Evolutionary conservation across 2,888 invertebrate genomes (phyloP).

Genomic region (Hemistola chrysoprasaria): DNA sequence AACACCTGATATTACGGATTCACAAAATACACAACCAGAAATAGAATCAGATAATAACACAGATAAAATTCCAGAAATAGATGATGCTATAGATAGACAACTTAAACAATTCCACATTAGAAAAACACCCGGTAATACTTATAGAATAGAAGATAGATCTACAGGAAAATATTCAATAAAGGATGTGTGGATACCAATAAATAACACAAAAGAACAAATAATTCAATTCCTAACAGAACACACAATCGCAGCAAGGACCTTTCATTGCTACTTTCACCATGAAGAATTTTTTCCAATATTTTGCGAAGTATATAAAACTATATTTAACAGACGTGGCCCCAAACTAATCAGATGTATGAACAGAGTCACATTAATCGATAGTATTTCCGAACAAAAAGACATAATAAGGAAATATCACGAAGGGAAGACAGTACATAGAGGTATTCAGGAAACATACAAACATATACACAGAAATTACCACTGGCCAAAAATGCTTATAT

Average conservation of each 20-base stretch:
- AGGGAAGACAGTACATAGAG: slow-evolving; percentile 13
- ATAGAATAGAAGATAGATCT: too few species aligned
- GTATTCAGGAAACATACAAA: slow-evolving; percentile 9
- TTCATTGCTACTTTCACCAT: slow-evolving; percentile 25
- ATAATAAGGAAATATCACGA: slow-evolving; percentile 13
- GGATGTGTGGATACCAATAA: slow-evolving; percentile 27
- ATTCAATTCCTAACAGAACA: slow-evolving; percentile 23
- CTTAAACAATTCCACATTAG: too few species aligned
- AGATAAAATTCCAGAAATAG: too few species aligned
- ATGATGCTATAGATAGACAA: too few species aligned
- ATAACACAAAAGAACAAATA: slow-evolving; percentile 23
- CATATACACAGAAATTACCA: slow-evolving; percentile 15
- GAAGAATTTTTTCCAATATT: slow-evolving; percentile 1
- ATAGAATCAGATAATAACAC: too few species aligned
- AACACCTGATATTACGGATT: not conserved
- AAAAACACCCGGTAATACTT: too few species aligned
- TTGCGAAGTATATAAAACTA: slow-evolving; percentile 2
- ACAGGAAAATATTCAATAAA: slow-evolving; percentile 18
- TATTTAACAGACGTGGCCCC: slow-evolving; percentile 6
- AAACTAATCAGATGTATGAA: slow-evolving; percentile 8
- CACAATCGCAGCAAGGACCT: slow-evolving; percentile 5
- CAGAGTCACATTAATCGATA: slow-evolving; percentile 8
- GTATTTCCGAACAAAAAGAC: not conserved
- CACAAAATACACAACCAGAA: too few species aligned
- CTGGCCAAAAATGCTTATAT: slow-evolving; percentile 20